Percentiles rank a stretch among this genome's conserved stretches.
phyloP scores from a whole-genome alignment of 2,888 invertebrate genomes.

The Aporophyla nigra region DNA sequence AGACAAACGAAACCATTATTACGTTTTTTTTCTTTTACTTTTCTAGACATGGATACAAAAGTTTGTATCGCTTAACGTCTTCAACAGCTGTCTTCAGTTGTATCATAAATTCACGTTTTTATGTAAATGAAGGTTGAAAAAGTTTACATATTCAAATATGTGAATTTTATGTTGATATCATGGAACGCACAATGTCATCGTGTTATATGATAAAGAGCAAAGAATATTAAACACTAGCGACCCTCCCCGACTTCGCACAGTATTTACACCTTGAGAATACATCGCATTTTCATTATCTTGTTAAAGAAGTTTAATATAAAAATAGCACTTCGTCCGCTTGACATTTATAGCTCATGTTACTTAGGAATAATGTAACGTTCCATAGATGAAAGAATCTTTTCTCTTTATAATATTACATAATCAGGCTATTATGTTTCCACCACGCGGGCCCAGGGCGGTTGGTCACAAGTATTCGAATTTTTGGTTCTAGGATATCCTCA shows the following conservation, averaged over 20 bases:
- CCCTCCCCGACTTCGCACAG: neutral
- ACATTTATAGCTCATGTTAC: no score
- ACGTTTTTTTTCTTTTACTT: conserved; percentile 5
- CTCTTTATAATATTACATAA: no score
- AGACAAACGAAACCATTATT: conserved; percentile 24
- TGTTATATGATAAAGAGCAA: conserved; percentile 5
- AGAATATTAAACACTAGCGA: neutral
- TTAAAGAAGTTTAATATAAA: neutral
- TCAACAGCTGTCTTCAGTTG: conserved; percentile 44
- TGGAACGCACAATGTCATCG: conserved; percentile 14
- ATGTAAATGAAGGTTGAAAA: conserved; percentile 39
- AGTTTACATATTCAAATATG: conserved; percentile 18
- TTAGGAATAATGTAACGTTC: no score
- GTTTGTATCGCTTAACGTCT: conserved; percentile 13
- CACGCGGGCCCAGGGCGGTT: no score
- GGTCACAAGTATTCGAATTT: no score
- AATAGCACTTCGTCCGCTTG: no score
- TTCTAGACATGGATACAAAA: conserved; percentile 29
- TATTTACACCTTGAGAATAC: neutral
- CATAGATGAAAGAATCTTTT: no score
- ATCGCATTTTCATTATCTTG: neutral
- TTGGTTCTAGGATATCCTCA: no score
- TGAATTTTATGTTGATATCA: conserved; percentile 9
- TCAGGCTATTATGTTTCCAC: no score
- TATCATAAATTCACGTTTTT: conserved; percentile 48